Evolutionary conservation across 53 echinoderm and acorn worm species (phyloP).

Genomic region (Patiria pectinifera): DNA sequence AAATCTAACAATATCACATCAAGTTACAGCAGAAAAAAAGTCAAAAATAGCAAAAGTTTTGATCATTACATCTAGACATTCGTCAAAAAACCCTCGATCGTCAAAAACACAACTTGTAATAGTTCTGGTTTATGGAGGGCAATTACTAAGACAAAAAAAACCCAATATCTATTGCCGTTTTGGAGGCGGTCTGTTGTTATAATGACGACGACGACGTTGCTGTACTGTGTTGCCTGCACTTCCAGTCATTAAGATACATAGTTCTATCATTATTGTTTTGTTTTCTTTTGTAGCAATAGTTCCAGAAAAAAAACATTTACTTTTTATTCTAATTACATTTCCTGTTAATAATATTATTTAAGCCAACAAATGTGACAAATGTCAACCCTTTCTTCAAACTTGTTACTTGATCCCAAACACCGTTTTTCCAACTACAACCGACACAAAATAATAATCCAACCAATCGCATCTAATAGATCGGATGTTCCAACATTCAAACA

Average conservation of each 20-base stretch:
- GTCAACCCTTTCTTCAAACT: background rate
- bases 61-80: background rate
- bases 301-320: too few species aligned
- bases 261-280: too few species aligned
- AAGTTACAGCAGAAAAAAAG: background rate
- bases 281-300: too few species aligned
- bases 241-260: background rate
- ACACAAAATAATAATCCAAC: background rate
- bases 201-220: too few species aligned
- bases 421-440: background rate
- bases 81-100: too few species aligned
- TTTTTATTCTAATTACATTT: too few species aligned
- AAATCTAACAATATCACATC: constrained; percentile 31
- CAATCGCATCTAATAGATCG: background rate
- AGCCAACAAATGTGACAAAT: too few species aligned
- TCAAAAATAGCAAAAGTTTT: background rate
- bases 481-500: background rate
- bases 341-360: too few species aligned
- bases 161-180: background rate
- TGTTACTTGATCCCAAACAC: background rate
- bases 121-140: too few species aligned
- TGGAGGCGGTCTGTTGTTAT: background rate
- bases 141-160: too few species aligned
- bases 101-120: too few species aligned
- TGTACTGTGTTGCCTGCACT: too few species aligned